Evolutionary conservation across 2,888 invertebrate species (phyloP).

Genomic region (Gonocerus acuteangulatus): DNA sequence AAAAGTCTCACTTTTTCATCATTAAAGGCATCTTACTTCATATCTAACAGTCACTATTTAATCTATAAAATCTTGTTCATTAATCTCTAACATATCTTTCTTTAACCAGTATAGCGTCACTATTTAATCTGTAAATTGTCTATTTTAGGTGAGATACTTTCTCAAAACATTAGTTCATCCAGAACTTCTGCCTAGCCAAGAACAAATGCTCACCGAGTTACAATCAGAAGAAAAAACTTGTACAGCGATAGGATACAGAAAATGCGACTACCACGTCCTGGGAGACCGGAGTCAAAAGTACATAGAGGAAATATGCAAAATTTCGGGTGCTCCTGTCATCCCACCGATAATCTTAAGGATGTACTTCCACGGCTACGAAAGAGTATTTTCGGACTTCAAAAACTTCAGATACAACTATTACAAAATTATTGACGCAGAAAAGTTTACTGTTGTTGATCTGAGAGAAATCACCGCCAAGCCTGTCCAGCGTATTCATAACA

Average conservation of each 20-base stretch:
- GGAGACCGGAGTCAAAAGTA: constrained; percentile 59
- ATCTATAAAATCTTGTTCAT: no score
- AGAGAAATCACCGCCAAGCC: constrained; percentile 28
- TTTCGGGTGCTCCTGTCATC: constrained; percentile 52
- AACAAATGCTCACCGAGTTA: constrained; percentile 57
- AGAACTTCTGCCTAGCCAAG: constrained; percentile 53
- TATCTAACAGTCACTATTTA: no score
- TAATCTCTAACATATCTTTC: no score
- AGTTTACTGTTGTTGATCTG: constrained; percentile 41
- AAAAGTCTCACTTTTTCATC: no score
- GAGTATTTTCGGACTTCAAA: constrained; percentile 56
- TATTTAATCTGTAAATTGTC: no score
- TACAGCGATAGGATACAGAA: constrained; percentile 56
- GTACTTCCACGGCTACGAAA: constrained; percentile 60
- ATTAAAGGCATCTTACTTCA: no score
- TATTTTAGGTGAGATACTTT: constrained; percentile 62
- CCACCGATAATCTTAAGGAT: constrained; percentile 62
- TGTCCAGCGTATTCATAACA: constrained; percentile 26
- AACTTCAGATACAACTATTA: constrained; percentile 58
- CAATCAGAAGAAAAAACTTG: constrained; percentile 53
- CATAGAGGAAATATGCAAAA: constrained; percentile 57
- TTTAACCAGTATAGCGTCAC: no score
- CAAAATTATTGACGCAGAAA: constrained; percentile 55
- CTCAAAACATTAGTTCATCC: constrained; percentile 56
- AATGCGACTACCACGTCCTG: constrained; percentile 74